Base-by-base conservation (phyloP, 2,113 vertebrate species). In the Sylvia atricapilla region DNA sequence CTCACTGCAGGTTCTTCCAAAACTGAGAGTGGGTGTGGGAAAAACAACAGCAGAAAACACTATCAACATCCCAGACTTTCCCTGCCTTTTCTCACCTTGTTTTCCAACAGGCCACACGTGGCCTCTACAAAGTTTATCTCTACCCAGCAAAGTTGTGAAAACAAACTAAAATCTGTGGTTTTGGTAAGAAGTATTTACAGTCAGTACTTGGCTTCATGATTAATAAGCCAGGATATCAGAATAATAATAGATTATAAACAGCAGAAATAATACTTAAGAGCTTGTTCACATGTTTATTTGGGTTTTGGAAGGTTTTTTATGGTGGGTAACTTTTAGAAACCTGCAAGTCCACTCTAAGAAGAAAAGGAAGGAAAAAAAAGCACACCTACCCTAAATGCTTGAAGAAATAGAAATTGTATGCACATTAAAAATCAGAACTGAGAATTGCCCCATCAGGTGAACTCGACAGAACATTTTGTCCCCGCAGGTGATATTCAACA, bases 231-330 rank as follows among this genome's bases (percentile, higher is more conserved):
- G 31, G 7, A 59, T 27, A 67, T 7, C 33, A 63, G 17, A 80
- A 66, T 35, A 73, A 35, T 39, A 37, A 83, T 76, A 83, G 15
- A 62, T 33, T 82, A 85, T 11, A 44, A 86, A 50, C 15, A 49
- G 46, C 28, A 76, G 17, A 87, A 77, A 90, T 31, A 73, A 82
- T 49, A 55, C 12, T 50, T 44, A 20, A 62, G 15, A n/a, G 8
- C 2, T 89, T 81, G 37, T 53, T 69, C 56, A 58, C 37, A 6
- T 25, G 6, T 21, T 6, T 58, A 12, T 21, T 77, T 55, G 20
- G 10, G 9, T 28, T 39, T 10, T 3, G 13, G 9, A 5, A 5
- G 0, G 1, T 33, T n/a, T 69, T 68, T 56, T 20, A 68, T 18
- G 30, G 11, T 47, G 13, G 18, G 25, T 18, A 33, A 37, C 17